These are phyloP conservation scores for Sycon ciliatum DNA, from an alignment of 37 sponge, comb jelly and placozoan genomes.

Conservation along the genomic window DNA sequence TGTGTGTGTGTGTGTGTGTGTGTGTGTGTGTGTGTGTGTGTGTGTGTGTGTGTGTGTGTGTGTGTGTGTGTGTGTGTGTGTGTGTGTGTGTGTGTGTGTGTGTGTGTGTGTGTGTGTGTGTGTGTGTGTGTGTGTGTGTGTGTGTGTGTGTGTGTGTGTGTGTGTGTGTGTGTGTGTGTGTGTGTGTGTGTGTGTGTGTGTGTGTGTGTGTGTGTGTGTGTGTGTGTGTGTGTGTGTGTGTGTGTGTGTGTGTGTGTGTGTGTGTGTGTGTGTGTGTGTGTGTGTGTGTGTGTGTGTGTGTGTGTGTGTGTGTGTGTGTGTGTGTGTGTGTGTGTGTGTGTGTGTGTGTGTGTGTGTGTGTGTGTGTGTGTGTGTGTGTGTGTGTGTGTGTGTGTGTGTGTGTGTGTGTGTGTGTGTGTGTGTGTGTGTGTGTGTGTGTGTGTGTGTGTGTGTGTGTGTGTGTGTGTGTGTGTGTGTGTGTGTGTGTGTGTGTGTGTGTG, in stretches of 20 bases:
- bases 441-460: slow-evolving; percentile 1
- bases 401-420: not conserved
- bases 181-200: slow-evolving; percentile 5
- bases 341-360: not conserved
- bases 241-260: not conserved
- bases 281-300: slow-evolving; percentile 5
- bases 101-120: slow-evolving; percentile 5
- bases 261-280: slow-evolving; percentile 5
- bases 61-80: not conserved
- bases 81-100: not conserved
- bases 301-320: not conserved
- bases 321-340: slow-evolving; percentile 1
- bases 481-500: slow-evolving; percentile 5
- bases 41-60: slow-evolving; percentile 1
- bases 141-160: slow-evolving; percentile 5
- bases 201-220: slow-evolving; percentile 5
- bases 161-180: not conserved
- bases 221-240: slow-evolving; percentile 5
- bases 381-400: slow-evolving; percentile 5
- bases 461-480: not conserved
- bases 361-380: slow-evolving; percentile 5
- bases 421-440: slow-evolving; percentile 5
- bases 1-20: slow-evolving; percentile 5
- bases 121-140: slow-evolving; percentile 5
- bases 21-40: slow-evolving; percentile 5